These are phyloP conservation scores for Andrena marginata DNA, from an alignment of 2,888 invertebrate species.

Conservation along the genomic window DNA sequence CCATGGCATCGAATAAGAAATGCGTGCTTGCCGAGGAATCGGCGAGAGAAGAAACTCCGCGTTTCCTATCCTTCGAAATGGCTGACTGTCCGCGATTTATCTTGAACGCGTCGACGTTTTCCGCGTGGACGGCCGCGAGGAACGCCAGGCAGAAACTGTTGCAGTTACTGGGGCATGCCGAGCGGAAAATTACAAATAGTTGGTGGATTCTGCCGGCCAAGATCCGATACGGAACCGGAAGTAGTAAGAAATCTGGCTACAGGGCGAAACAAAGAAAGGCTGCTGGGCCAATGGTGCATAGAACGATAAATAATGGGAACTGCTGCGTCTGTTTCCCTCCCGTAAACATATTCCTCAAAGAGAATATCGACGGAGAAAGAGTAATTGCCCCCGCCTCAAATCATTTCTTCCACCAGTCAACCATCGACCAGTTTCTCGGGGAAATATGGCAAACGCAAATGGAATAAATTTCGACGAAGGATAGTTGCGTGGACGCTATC, in stretches of 20 bases:
- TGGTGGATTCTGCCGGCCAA: constrained; percentile 49
- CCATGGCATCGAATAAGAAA: background rate
- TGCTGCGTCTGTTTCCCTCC: background rate
- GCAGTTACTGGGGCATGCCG: constrained; percentile 66
- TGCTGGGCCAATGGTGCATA: background rate
- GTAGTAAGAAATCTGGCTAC: constrained; percentile 6
- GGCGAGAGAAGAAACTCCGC: constrained; percentile 9
- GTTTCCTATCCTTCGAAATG: constrained; percentile 39
- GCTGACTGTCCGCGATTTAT: constrained; percentile 62
- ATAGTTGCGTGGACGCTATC: too few relatives aligned
- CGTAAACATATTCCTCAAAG: constrained; percentile 10
- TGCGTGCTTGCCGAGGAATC: background rate
- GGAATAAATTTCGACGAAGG: background rate
- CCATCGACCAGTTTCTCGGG: constrained; percentile 9
- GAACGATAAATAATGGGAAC: constrained; percentile 50
- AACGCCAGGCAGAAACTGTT: constrained; percentile 67
- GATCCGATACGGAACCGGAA: constrained; percentile 36
- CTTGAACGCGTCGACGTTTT: constrained; percentile 63
- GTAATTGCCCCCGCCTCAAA: constrained; percentile 15
- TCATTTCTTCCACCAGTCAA: background rate
- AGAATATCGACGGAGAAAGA: constrained; percentile 10
- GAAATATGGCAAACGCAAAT: constrained; percentile 11
- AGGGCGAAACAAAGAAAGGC: constrained; percentile 40
- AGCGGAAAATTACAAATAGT: constrained; percentile 78
- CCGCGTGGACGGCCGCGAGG: constrained; percentile 59